Conservation (phyloP, 2,797 vertebrate genomes). For the Nothura maculosa region DNA sequence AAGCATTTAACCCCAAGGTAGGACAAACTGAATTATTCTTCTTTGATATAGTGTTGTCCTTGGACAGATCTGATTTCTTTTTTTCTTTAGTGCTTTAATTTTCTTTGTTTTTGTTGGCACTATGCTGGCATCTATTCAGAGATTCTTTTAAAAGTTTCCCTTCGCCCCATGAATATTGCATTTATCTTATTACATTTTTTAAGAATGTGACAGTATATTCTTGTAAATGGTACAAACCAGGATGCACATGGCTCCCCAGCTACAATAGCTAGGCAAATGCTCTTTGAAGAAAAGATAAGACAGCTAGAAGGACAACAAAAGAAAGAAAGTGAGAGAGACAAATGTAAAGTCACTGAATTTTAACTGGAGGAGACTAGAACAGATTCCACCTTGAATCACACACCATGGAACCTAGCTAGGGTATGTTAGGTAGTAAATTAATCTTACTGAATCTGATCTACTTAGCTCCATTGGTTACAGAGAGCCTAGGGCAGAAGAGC, state of each 20-base stretch:
- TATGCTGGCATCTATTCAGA: background rate
- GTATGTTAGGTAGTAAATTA: background rate
- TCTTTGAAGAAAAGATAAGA: background rate
- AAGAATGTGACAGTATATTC: background rate
- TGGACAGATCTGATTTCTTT: conserved; percentile 32
- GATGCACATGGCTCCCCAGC: fast-evolving
- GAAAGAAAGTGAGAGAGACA: background rate
- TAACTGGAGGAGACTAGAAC: background rate
- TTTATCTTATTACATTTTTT: background rate
- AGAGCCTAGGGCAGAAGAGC: background rate
- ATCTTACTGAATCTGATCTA: background rate
- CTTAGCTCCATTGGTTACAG: background rate
- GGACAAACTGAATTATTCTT: conserved; percentile 70
- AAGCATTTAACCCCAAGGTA: conserved; percentile 75
- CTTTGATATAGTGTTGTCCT: conserved; percentile 58
- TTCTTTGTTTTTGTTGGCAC: conserved; percentile 30
- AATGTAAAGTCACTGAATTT: background rate
- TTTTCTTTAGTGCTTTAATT: background rate
- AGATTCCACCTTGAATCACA: background rate
- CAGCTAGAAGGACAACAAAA: background rate
- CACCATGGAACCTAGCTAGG: background rate
- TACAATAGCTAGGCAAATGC: background rate
- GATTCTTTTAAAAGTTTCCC: conserved; percentile 29
- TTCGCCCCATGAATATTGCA: background rate
- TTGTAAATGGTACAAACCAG: background rate